Conservation (phyloP, 2,797 vertebrate genomes). For the Cygnus olor region DNA sequence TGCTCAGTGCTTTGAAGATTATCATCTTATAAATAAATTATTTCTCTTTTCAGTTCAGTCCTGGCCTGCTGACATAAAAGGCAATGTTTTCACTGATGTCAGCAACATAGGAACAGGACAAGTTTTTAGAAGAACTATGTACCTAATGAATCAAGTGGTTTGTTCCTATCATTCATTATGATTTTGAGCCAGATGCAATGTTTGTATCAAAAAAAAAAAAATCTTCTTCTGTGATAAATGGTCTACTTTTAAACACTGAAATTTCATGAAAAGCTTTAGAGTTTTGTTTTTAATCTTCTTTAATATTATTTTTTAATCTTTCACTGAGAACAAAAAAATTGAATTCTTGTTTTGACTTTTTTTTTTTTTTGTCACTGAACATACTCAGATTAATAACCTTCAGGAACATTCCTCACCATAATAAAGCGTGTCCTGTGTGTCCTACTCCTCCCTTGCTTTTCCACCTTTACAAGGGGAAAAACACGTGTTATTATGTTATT, state of each 20-base stretch:
- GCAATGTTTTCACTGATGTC: conserved; percentile 13
- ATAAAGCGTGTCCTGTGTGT: neutral
- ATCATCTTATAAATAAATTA: conserved; percentile 26
- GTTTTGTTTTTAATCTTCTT: neutral
- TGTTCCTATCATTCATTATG: neutral
- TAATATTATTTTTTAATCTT: neutral
- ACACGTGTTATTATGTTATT: neutral
- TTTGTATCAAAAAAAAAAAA: neutral
- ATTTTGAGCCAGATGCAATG: neutral
- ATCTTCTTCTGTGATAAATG: neutral
- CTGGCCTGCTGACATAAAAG: neutral
- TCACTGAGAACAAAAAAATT: neutral
- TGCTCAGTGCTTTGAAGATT: neutral
- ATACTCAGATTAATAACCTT: neutral
- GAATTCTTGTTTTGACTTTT: neutral
- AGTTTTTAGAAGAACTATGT: neutral
- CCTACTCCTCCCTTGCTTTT: no score
- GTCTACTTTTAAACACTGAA: neutral
- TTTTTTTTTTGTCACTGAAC: neutral
- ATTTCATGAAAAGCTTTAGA: neutral
- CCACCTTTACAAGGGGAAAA: neutral
- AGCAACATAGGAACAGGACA: conserved; percentile 3
- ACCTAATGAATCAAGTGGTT: conserved; percentile 20
- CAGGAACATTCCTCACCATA: neutral
- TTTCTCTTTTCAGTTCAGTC: neutral